Evolutionary conservation across 1,140 invertebrate genomes (phyloP).

Genomic region (Diachasmimorpha longicaudata): DNA sequence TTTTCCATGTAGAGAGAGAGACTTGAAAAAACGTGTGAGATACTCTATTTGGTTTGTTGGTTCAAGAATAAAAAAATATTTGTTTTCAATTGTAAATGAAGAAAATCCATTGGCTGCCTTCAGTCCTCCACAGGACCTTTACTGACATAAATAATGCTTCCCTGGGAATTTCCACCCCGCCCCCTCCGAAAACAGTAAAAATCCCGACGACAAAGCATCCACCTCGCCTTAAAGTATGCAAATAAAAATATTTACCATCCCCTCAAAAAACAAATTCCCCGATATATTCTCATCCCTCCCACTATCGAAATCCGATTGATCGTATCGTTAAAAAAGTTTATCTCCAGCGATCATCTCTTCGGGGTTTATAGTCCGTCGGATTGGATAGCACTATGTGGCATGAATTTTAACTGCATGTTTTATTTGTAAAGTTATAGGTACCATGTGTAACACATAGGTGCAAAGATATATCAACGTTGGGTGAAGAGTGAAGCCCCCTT

Average conservation of each 20-base stretch:
- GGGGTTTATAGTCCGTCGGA: not conserved
- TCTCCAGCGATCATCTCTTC: not conserved
- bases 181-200: too few species aligned
- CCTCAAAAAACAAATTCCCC: not conserved
- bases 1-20: not conserved
- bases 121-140: too few species aligned
- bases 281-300: not conserved
- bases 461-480: not conserved
- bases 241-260: too few species aligned
- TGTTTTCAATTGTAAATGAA: too few species aligned
- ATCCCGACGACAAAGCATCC: too few species aligned
- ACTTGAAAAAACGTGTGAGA: not conserved
- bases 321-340: not conserved
- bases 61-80: too few species aligned
- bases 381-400: not conserved
- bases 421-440: not conserved
- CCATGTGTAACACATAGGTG: not conserved
- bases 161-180: too few species aligned
- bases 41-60: not conserved
- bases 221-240: too few species aligned
- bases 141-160: too few species aligned
- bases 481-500: not conserved
- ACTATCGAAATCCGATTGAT: not conserved
- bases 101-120: too few species aligned
- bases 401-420: constrained; percentile 8